Evolutionary conservation across 1,140 invertebrate species (phyloP).

Genomic region (Zaprionus camerounensis): DNA sequence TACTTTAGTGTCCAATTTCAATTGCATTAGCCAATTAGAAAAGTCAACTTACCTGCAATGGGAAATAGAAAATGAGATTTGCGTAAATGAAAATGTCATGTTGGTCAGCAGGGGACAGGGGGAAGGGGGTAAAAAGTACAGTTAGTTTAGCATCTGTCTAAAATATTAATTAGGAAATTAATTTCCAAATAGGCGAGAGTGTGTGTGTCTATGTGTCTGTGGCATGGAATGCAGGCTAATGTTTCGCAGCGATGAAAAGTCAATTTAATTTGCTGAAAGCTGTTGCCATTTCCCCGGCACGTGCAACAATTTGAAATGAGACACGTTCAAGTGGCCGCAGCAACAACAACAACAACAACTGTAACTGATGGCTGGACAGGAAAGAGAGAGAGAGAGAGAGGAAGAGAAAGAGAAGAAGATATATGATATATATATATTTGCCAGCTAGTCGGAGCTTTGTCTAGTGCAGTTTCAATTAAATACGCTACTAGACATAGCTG

Average conservation of each 20-base stretch:
- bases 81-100: constrained; percentile 5
- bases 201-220: not conserved
- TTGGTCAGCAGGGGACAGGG: not conserved
- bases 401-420: not conserved
- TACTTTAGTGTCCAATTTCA: constrained; percentile 17
- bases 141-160: constrained; percentile 11
- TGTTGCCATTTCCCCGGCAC: constrained; percentile 65
- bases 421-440: not conserved
- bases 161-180: constrained; percentile 39
- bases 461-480: constrained; percentile 7
- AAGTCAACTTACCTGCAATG: constrained; percentile 37
- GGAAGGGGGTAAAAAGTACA: not conserved
- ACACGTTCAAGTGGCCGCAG: constrained; percentile 35
- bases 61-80: constrained; percentile 3
- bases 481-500: not conserved
- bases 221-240: not conserved
- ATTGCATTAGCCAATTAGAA: constrained; percentile 12
- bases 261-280: constrained; percentile 76
- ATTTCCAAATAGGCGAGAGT: not conserved
- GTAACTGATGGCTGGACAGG: constrained; percentile 68
- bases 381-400: not conserved
- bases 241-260: constrained; percentile 43
- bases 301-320: constrained; percentile 76
- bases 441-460: not conserved
- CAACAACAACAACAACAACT: constrained; percentile 24